A percentile compares a stretch with the other conserved stretches of the same genome.
These are phyloP conservation scores for Emberiza fucata DNA, from an alignment of 2,113 vertebrate species.

Conservation along the genomic window DNA sequence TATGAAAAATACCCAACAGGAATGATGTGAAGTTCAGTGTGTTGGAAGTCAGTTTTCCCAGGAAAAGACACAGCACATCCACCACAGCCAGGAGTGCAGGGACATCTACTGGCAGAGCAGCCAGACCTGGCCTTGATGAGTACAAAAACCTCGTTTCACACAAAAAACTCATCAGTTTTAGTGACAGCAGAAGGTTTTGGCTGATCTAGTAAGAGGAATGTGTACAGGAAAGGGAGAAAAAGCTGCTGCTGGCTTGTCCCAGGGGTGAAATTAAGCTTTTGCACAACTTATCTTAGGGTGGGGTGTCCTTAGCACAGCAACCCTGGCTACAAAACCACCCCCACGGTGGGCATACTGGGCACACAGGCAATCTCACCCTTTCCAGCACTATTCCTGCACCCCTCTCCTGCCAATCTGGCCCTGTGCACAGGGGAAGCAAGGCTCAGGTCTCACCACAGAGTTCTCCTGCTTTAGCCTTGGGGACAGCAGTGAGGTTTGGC, in stretches of 20 bases:
- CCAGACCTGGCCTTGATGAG: background rate
- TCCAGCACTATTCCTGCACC: background rate
- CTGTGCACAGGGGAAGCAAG: background rate
- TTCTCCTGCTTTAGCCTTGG: background rate
- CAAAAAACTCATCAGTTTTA: rapidly evolving
- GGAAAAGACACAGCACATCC: background rate
- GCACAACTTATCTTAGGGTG: background rate
- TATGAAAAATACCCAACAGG: background rate
- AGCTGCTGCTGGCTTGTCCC: background rate
- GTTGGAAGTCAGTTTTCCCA: background rate
- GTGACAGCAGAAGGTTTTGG: background rate
- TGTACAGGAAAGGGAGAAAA: background rate
- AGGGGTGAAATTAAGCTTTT: background rate
- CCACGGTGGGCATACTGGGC: background rate
- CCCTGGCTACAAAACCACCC: background rate
- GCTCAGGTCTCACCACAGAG: background rate
- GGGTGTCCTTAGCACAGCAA: background rate
- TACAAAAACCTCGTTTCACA: background rate
- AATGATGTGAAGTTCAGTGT: background rate
- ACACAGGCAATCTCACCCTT: background rate
- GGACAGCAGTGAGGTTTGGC: background rate
- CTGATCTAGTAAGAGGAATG: background rate
- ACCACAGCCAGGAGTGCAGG: background rate
- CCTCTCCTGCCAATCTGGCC: background rate
- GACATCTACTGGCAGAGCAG: constrained; percentile 35